A percentile compares a stretch with the other conserved stretches of the same genome.
These are phyloP conservation scores for Fulica atra DNA, from an alignment of 2,113 vertebrate species.

Conservation along the genomic window DNA sequence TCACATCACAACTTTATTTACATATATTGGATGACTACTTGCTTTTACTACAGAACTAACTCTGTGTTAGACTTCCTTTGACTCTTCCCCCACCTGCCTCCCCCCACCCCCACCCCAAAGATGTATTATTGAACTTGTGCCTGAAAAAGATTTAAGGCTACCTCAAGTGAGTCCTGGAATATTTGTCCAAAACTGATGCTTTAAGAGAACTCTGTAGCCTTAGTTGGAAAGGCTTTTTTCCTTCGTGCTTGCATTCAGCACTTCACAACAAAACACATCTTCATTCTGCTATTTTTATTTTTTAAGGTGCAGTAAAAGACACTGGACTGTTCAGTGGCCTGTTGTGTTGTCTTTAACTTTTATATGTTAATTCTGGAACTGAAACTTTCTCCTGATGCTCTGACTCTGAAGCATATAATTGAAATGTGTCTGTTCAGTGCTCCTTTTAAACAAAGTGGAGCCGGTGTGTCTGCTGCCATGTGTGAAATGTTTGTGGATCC, in stretches of 20 bases:
- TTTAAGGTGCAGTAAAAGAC: background rate
- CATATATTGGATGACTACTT: background rate
- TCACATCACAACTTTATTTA: background rate
- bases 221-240: background rate
- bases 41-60: background rate
- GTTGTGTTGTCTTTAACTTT: constrained; percentile 14
- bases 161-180: background rate
- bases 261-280: background rate
- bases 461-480: background rate
- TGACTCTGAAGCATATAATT: background rate
- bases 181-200: background rate
- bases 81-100: background rate
- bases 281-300: background rate
- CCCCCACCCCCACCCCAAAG: background rate
- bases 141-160: background rate
- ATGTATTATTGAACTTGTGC: background rate
- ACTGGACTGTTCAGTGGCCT: background rate
- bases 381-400: background rate
- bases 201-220: background rate
- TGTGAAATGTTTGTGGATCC: background rate
- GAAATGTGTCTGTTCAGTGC: background rate
- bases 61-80: background rate
- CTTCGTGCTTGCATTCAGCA: background rate
- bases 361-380: background rate
- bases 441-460: background rate